A percentile compares a stretch with the other conserved stretches of the same genome.
Conservation (phyloP, 2,888 invertebrate species). For the Hypomecis punctinalis region DNA sequence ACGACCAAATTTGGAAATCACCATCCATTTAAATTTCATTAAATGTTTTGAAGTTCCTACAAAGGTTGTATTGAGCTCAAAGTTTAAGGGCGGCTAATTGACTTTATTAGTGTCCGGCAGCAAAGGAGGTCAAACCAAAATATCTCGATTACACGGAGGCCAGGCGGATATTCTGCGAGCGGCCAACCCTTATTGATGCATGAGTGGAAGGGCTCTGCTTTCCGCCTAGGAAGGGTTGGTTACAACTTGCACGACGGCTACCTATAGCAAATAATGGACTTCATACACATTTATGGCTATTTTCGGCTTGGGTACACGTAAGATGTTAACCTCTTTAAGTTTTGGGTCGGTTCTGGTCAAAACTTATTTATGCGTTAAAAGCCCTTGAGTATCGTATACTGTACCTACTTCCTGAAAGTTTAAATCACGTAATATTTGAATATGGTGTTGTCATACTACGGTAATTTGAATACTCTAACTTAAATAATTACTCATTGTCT, state of each 20-base stretch:
- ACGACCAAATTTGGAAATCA: constrained; percentile 5
- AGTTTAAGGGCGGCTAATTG: constrained; percentile 31
- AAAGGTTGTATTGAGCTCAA: constrained; percentile 27
- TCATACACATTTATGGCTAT: constrained; percentile 34
- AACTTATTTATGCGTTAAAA: constrained; percentile 30
- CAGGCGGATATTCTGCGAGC: constrained; percentile 37
- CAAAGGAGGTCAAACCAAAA: constrained; percentile 41
- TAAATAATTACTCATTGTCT: not conserved
- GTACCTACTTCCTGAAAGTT: constrained; percentile 1
- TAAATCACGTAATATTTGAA: constrained; percentile 5
- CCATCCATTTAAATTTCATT: constrained; percentile 24
- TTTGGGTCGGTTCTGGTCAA: constrained; percentile 27
- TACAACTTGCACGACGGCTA: constrained; percentile 37
- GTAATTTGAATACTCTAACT: not conserved
- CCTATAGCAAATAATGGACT: constrained; percentile 37
- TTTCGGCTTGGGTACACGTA: constrained; percentile 23
- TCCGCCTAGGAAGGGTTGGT: constrained; percentile 33
- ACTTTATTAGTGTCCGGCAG: constrained; percentile 32
- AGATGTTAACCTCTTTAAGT: constrained; percentile 31
- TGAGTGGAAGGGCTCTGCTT: constrained; percentile 39
- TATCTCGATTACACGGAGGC: constrained; percentile 41
- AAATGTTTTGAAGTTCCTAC: constrained; percentile 30
- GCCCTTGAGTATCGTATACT: constrained; percentile 19
- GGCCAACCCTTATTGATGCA: constrained; percentile 44
- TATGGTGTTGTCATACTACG: not conserved